These are phyloP conservation scores for Phrynocephalus vlangalii DNA, from an alignment of 2,797 vertebrate genomes.

Conservation along the genomic window DNA sequence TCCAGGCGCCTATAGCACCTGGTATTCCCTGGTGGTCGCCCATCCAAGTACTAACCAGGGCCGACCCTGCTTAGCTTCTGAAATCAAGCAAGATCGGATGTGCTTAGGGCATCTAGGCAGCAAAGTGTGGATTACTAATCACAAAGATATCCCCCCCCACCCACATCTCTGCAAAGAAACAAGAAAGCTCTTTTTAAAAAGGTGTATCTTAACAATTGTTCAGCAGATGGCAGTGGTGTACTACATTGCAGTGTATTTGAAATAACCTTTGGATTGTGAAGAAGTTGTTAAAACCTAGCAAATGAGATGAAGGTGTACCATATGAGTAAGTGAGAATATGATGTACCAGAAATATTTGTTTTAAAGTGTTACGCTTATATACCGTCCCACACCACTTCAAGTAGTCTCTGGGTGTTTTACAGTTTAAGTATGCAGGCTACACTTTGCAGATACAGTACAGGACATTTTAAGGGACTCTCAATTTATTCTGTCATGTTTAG, in stretches of 20 bases:
- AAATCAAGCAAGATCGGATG: too few species aligned
- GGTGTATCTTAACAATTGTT: not conserved
- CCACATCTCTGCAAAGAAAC: constrained; percentile 28
- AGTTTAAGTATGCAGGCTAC: too few species aligned
- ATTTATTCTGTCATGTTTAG: not conserved
- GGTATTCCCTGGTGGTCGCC: too few species aligned
- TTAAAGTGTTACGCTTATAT: too few species aligned
- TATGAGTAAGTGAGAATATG: not conserved
- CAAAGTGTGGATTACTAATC: not conserved
- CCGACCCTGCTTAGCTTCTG: too few species aligned
- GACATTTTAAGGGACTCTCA: constrained; percentile 20
- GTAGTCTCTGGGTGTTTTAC: too few species aligned
- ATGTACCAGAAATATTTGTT: constrained; percentile 23
- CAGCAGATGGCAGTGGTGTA: constrained; percentile 76
- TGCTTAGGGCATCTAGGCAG: too few species aligned
- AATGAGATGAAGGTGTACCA: not conserved
- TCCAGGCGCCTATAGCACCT: too few species aligned
- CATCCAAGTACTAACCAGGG: too few species aligned
- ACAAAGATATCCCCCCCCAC: too few species aligned
- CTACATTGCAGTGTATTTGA: constrained; percentile 21
- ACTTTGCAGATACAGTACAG: constrained; percentile 11
- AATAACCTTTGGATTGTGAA: not conserved
- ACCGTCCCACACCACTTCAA: too few species aligned
- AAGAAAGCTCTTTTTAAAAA: not conserved
- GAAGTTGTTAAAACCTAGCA: not conserved